A percentile compares a stretch with the other conserved stretches of the same genome.
Evolutionary conservation across 2,797 vertebrate genomes (phyloP).

Genomic region (Amazona ochrocephala): DNA sequence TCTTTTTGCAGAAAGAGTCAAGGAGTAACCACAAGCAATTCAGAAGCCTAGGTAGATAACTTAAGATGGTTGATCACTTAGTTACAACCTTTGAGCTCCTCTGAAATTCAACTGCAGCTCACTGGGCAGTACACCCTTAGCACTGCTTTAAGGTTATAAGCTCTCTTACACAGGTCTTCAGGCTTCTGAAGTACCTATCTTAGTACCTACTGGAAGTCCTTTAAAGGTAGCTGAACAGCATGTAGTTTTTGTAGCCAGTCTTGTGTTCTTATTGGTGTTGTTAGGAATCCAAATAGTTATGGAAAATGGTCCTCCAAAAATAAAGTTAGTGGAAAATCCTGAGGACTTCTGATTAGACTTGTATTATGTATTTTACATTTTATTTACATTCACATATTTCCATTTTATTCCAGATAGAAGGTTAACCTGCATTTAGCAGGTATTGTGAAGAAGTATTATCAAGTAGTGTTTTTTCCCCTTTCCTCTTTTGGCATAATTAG

Average conservation of each 20-base stretch:
- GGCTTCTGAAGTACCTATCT: not conserved
- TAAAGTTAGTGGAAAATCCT: not conserved
- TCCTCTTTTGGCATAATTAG: not conserved
- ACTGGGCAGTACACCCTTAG: not conserved
- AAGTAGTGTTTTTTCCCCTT: not conserved
- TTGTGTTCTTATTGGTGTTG: not conserved
- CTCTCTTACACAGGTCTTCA: not conserved
- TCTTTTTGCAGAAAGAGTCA: not conserved
- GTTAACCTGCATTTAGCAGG: not conserved
- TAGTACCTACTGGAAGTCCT: not conserved
- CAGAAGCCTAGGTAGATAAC: not conserved
- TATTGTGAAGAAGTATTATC: not conserved
- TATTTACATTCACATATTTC: not conserved
- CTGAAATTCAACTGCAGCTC: not conserved
- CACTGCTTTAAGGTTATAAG: not conserved
- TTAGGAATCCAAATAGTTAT: not conserved
- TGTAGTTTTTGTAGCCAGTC: not conserved
- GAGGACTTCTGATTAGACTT: not conserved
- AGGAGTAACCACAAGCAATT: not conserved
- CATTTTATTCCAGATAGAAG: not conserved
- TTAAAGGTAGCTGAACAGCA: not conserved
- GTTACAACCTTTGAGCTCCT: not conserved
- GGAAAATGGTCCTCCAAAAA: not conserved
- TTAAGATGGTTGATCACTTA: not conserved
- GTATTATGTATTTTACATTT: not conserved